Conservation (phyloP, 1,140 invertebrate genomes). For the Tetragnatha versicolor region DNA sequence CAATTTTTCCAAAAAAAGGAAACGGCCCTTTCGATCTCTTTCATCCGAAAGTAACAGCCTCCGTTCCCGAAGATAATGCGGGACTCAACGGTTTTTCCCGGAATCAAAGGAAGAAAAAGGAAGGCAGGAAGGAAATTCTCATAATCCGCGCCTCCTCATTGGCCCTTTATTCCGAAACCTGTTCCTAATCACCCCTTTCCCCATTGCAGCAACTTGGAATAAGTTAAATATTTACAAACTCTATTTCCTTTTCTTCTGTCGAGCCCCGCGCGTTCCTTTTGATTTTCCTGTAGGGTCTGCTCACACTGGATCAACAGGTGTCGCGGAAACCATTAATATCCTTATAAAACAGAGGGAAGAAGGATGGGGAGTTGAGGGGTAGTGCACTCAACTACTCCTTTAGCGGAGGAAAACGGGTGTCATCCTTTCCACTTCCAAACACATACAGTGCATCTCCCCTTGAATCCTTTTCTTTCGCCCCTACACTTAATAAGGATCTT, state of each 20-base stretch:
- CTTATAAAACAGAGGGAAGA: too few relatives aligned
- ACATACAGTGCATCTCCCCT: too few relatives aligned
- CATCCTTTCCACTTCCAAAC: too few relatives aligned
- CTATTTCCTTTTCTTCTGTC: constrained; percentile 51
- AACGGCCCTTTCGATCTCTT: constrained; percentile 15
- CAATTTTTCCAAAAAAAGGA: neutral
- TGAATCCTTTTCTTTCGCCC: too few relatives aligned
- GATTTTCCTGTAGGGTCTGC: too few relatives aligned
- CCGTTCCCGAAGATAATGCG: constrained; percentile 15
- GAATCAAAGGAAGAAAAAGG: constrained; percentile 4
- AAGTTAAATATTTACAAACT: constrained; percentile 55
- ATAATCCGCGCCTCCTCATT: constrained; percentile 10
- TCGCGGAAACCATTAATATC: too few relatives aligned
- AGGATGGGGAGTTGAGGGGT: too few relatives aligned
- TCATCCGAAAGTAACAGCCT: constrained; percentile 10
- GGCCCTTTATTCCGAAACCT: constrained; percentile 17
- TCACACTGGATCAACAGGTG: too few relatives aligned
- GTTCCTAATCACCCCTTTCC: constrained; percentile 37
- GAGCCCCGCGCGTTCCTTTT: too few relatives aligned
- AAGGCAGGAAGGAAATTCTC: constrained; percentile 20
- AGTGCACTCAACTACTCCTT: too few relatives aligned
- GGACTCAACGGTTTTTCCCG: neutral
- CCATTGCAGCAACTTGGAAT: constrained; percentile 47
- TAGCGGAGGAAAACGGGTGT: too few relatives aligned
- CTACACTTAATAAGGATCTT: too few relatives aligned